These are phyloP conservation scores for Aleiodes testaceus DNA, from an alignment of 2,888 invertebrate genomes.

Conservation along the genomic window DNA sequence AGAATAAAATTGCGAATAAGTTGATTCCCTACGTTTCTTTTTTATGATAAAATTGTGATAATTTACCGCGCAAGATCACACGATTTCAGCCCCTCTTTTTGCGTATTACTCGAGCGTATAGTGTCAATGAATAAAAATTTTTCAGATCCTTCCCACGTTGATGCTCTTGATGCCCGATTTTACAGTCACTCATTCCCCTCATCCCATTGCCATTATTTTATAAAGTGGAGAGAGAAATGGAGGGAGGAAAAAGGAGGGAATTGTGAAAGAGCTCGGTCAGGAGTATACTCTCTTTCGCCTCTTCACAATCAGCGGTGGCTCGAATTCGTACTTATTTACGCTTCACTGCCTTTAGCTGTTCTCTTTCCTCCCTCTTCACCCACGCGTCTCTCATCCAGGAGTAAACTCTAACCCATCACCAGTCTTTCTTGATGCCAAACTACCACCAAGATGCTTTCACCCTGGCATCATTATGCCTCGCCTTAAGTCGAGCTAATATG, in stretches of 20 bases:
- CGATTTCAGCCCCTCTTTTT: slow-evolving; percentile 22
- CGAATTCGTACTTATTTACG: slow-evolving; percentile 70
- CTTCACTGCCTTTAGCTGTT: slow-evolving; percentile 60
- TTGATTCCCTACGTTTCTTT: slow-evolving; percentile 15
- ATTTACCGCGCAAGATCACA: slow-evolving; percentile 36
- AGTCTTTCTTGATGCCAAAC: slow-evolving; percentile 33
- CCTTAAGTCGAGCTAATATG: slow-evolving; percentile 73
- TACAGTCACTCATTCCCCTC: slow-evolving; percentile 58
- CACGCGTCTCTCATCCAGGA: slow-evolving; percentile 40
- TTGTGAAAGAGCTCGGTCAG: slow-evolving; percentile 36
- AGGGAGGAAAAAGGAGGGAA: no score
- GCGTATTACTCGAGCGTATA: slow-evolving; percentile 64
- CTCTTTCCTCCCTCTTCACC: slow-evolving; percentile 41
- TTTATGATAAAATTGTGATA: slow-evolving; percentile 35
- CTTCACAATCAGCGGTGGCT: slow-evolving; percentile 67
- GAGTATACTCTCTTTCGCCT: slow-evolving; percentile 52
- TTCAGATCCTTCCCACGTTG: slow-evolving; percentile 56
- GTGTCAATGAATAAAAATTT: slow-evolving; percentile 73
- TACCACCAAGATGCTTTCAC: slow-evolving; percentile 63
- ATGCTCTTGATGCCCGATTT: slow-evolving; percentile 68
- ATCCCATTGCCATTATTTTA: slow-evolving; percentile 58
- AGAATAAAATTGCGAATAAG: slow-evolving; percentile 26
- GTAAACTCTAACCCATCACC: slow-evolving; percentile 8
- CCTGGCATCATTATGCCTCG: slow-evolving; percentile 69
- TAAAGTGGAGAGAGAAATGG: slow-evolving; percentile 45